Conservation (phyloP, 2,797 vertebrate genomes). For the Zalophus californianus region DNA sequence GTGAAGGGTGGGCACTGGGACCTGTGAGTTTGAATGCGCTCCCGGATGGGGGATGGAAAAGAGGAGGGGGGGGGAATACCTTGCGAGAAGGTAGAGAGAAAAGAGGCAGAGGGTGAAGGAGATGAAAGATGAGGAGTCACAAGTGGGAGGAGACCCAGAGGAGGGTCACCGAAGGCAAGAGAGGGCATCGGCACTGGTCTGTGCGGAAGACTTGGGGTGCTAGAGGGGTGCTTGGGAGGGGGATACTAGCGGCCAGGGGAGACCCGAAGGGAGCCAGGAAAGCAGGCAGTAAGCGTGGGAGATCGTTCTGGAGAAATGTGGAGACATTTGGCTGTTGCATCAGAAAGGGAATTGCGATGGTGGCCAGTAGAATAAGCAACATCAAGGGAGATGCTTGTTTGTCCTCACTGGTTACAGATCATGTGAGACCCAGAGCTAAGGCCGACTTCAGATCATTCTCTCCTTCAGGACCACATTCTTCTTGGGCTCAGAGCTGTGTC, state of each 20-base stretch:
- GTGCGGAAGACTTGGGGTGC: background rate
- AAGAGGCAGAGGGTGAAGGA: background rate
- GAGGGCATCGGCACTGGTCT: background rate
- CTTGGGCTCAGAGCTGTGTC: background rate
- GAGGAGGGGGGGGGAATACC: background rate
- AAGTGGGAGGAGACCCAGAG: background rate
- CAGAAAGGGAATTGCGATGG: background rate
- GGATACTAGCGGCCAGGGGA: accelerated
- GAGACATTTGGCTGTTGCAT: background rate
- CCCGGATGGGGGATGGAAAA: background rate
- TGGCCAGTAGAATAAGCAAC: background rate
- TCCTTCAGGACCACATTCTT: background rate
- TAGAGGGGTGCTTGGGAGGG: no score
- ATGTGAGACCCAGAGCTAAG: background rate
- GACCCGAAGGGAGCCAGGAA: no score
- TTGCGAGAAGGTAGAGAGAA: background rate
- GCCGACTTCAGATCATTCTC: background rate
- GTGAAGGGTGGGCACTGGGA: background rate
- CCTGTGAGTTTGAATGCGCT: background rate
- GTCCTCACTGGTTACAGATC: no score
- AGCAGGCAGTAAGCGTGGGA: background rate
- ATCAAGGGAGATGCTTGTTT: background rate
- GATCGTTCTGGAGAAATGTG: background rate
- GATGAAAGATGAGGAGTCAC: background rate
- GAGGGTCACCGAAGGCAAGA: background rate